Conservation (phyloP, 1,140 invertebrate genomes). For the Listronotus oregonensis region DNA sequence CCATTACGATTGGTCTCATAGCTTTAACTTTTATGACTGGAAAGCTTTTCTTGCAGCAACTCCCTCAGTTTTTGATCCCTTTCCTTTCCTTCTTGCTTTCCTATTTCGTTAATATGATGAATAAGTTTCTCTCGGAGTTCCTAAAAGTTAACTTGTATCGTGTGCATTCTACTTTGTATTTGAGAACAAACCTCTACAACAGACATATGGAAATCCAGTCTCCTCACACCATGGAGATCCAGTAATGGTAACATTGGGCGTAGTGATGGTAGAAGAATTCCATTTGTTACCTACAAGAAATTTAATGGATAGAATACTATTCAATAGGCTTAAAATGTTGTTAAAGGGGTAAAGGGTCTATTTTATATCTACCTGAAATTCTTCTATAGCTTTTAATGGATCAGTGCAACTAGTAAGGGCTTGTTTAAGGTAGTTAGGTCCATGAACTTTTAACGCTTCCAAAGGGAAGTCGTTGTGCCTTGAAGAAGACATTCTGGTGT, state of each 20-base stretch:
- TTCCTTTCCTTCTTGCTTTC: constrained; percentile 74
- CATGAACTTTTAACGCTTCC: constrained; percentile 91
- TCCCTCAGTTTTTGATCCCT: constrained; percentile 89
- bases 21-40: constrained; percentile 89
- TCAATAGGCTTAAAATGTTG: no score
- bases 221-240: constrained; percentile 89
- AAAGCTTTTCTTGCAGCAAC: constrained; percentile 89
- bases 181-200: constrained; percentile 74
- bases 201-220: constrained; percentile 93
- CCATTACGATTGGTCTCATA: constrained; percentile 94
- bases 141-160: constrained; percentile 42
- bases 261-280: constrained; percentile 89
- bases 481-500: constrained; percentile 22
- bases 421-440: constrained; percentile 85
- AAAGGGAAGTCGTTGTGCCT: constrained; percentile 58
- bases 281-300: constrained; percentile 78
- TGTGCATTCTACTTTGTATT: no score
- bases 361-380: constrained; percentile 82
- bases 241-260: constrained; percentile 92
- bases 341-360: no score
- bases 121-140: constrained; percentile 90
- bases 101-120: constrained; percentile 86
- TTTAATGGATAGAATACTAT: no score
- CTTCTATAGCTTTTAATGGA: constrained; percentile 94
- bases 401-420: constrained; percentile 94